Base-by-base conservation (phyloP, 2,113 vertebrate genomes). In the Trichomycterus rosablanca region DNA sequence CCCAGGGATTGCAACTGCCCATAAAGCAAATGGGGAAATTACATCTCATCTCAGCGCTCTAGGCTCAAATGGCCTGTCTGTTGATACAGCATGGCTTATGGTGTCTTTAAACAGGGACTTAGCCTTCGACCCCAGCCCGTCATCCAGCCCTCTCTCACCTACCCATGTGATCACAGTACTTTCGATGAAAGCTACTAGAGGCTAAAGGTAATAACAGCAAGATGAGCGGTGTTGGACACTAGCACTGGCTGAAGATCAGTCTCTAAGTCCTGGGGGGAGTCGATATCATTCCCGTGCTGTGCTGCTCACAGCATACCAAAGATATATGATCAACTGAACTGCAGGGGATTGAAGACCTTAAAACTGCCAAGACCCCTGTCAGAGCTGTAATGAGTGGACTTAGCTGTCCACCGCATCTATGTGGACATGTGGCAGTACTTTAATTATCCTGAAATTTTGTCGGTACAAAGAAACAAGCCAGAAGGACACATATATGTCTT, bases 21-120 rank as follows among this genome's bases (percentile, higher is more conserved):
- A 81, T 85, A 86, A 85, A 87, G 85, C 80, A 84, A 85, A 85
- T 81, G 82, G 80, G 57, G 81, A 88, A 86, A 86, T 87, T 83
- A 84, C 83, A 84, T 80, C 84, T 82, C 78, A 85, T 82, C 80
- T 82, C 76, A 63, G 32, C 28, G 80, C 76, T 78, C 73, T 28
- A 52, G 68, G 74, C 78, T 76, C 79, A 81, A 84, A 82, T 82
- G 84, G 82, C 78, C 76, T 84, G 84, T 84, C 81, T 81, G 84
- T 82, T 84, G 83, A 84, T 83, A 84, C 81, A 81, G 83, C 78
- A 73, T 73, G 14, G 76, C 84, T 81, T 76, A 71, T 70, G 57
- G 77, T 81, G 81, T 83, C 78, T 84, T 87, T 87, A 86, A 87
- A 85, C 80, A 76, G 72, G 78, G 81, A 83, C 78, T 87, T 88